Evolutionary conservation across 1,140 invertebrate genomes (phyloP).

Genomic region (Ceratina japonica): DNA sequence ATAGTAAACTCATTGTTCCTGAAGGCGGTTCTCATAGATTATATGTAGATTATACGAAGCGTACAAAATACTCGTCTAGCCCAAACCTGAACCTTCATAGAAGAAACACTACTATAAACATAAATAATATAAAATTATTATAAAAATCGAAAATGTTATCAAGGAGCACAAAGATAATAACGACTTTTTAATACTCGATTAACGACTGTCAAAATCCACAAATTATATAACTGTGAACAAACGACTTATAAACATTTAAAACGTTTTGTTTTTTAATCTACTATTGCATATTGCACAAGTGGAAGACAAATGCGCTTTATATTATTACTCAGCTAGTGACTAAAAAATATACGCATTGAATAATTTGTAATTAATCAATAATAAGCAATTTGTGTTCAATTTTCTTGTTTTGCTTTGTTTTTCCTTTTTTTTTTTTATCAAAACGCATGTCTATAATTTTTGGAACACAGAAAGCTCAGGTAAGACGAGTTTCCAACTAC

Average conservation of each 20-base stretch:
- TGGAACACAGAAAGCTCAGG: constrained; percentile 41
- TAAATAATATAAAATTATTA: background rate
- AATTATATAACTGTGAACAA: background rate
- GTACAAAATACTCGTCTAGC: too few relatives aligned
- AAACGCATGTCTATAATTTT: constrained; percentile 30
- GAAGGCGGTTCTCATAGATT: too few relatives aligned
- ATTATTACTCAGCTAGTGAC: background rate
- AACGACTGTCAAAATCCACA: background rate
- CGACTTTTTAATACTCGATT: too few relatives aligned
- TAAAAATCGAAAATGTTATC: background rate
- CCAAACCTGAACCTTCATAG: too few relatives aligned
- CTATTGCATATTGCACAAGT: too few relatives aligned
- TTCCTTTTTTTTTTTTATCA: constrained; percentile 17
- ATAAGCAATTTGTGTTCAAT: constrained; percentile 31
- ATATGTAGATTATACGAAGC: too few relatives aligned
- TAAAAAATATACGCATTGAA: background rate
- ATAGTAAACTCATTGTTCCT: too few relatives aligned
- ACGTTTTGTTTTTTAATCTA: too few relatives aligned
- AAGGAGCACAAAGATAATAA: background rate
- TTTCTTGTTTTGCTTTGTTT: constrained; percentile 5
- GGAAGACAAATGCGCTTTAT: too few relatives aligned
- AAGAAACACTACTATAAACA: too few relatives aligned
- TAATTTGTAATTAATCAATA: background rate
- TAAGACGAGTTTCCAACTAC: constrained; percentile 31
- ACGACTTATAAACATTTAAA: too few relatives aligned